Conservation (phyloP, 2,888 invertebrate species). For the Melikaiella ostensackeni region DNA sequence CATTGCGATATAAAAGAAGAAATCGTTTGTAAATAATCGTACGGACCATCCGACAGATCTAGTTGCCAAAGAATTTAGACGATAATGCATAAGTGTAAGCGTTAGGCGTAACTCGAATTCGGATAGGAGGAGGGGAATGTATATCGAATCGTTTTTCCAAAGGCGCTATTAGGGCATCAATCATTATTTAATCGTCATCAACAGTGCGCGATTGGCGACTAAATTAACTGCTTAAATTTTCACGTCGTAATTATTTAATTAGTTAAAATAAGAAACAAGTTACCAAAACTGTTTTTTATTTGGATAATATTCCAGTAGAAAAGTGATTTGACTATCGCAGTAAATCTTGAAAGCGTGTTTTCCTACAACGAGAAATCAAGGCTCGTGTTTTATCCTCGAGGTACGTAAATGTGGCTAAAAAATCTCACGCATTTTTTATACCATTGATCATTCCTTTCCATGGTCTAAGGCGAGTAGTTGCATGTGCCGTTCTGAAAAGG, state of each 20-base stretch:
- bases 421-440: conserved; percentile 8
- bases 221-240: neutral
- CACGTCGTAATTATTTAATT: conserved; percentile 1
- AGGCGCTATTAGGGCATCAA: conserved; percentile 15
- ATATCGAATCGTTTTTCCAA: conserved; percentile 40
- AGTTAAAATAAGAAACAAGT: neutral
- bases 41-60: conserved; percentile 65
- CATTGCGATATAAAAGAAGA: conserved; percentile 44
- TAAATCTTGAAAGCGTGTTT: neutral
- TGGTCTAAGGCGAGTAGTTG: neutral
- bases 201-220: neutral
- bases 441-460: conserved; percentile 18
- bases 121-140: conserved; percentile 37
- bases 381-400: conserved; percentile 33
- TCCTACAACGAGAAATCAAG: conserved; percentile 37
- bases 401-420: conserved; percentile 13
- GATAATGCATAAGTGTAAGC: conserved; percentile 51
- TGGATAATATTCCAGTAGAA: neutral
- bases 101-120: conserved; percentile 30
- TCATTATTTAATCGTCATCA: neutral
- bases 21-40: conserved; percentile 62
- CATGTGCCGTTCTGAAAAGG: neutral
- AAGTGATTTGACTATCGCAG: conserved; percentile 1
- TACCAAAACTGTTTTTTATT: neutral
- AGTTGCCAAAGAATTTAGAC: conserved; percentile 69